These are phyloP conservation scores for Helogale parvula DNA, from an alignment of 2,113 vertebrate species.

Conservation along the genomic window DNA sequence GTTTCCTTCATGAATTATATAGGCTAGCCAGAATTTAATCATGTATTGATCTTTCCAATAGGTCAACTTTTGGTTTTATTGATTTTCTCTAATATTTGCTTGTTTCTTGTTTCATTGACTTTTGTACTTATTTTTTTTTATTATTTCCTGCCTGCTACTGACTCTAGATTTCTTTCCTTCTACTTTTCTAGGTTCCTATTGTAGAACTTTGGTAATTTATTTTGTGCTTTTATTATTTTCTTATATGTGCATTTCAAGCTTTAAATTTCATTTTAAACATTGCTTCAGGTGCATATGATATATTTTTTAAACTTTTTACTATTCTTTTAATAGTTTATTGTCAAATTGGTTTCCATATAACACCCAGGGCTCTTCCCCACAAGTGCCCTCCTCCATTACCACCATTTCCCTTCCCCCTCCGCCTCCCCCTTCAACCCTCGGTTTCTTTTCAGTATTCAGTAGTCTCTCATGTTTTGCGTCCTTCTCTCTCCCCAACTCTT, in stretches of 20 bases:
- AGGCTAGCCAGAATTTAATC: not conserved
- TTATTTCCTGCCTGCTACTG: not conserved
- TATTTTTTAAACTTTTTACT: not conserved
- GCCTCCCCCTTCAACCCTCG: no score
- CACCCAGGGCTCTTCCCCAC: no score
- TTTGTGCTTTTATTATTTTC: not conserved
- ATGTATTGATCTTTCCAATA: not conserved
- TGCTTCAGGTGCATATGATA: not conserved
- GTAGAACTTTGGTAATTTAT: not conserved
- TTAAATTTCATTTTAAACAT: not conserved
- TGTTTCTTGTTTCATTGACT: not conserved
- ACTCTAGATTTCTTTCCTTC: not conserved
- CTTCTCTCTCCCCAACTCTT: no score
- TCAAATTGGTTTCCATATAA: no score
- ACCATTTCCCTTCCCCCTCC: no score
- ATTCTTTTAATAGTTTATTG: not conserved
- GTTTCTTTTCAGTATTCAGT: no score
- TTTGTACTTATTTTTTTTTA: not conserved
- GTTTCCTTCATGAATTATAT: not conserved
- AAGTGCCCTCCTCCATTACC: no score
- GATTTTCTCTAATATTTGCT: not conserved
- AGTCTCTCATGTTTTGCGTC: no score
- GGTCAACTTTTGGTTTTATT: not conserved
- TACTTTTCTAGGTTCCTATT: not conserved
- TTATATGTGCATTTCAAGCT: not conserved